Percentiles rank a stretch among this genome's conserved stretches.
These are phyloP conservation scores for Lordiphosa clarofinis DNA, from an alignment of 1,140 invertebrate genomes.

Conservation along the genomic window DNA sequence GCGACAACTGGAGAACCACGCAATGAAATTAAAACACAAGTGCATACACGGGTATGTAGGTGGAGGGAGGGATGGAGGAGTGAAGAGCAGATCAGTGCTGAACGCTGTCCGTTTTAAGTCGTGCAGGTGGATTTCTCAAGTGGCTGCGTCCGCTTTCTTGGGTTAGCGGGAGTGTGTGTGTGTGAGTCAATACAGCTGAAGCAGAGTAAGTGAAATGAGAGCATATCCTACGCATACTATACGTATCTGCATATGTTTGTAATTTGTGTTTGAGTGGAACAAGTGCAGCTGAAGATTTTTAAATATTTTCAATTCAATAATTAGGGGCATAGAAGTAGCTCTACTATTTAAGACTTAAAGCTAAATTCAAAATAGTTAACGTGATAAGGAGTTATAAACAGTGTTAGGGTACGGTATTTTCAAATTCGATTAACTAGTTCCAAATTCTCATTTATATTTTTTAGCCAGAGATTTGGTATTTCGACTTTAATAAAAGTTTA, in stretches of 20 bases:
- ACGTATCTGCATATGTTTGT: slow-evolving; percentile 17
- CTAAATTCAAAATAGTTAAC: no score
- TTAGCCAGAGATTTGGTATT: no score
- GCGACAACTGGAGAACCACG: slow-evolving; percentile 16
- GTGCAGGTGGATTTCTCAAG: slow-evolving; percentile 75
- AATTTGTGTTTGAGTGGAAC: slow-evolving; percentile 23
- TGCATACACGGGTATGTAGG: slow-evolving; percentile 11
- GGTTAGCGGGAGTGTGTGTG: not conserved
- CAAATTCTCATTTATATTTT: no score
- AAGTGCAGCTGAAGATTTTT: slow-evolving; percentile 17
- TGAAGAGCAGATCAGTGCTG: slow-evolving; percentile 36
- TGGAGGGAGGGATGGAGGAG: not conserved
- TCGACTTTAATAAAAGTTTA: no score
- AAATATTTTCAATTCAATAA: no score
- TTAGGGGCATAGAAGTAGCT: no score
- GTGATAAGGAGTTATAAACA: no score
- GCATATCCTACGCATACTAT: not conserved
- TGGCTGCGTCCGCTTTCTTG: slow-evolving; percentile 70
- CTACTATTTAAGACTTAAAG: no score
- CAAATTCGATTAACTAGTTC: no score
- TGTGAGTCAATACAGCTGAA: slow-evolving; percentile 17
- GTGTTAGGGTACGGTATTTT: no score
- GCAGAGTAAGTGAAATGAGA: not conserved
- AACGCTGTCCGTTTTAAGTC: slow-evolving; percentile 54
- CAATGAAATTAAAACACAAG: slow-evolving; percentile 62